A percentile compares a stretch with the other conserved stretches of the same genome.
Evolutionary conservation across 2,888 invertebrate species (phyloP).

Genomic region (Mimumesa dahlbomi): DNA sequence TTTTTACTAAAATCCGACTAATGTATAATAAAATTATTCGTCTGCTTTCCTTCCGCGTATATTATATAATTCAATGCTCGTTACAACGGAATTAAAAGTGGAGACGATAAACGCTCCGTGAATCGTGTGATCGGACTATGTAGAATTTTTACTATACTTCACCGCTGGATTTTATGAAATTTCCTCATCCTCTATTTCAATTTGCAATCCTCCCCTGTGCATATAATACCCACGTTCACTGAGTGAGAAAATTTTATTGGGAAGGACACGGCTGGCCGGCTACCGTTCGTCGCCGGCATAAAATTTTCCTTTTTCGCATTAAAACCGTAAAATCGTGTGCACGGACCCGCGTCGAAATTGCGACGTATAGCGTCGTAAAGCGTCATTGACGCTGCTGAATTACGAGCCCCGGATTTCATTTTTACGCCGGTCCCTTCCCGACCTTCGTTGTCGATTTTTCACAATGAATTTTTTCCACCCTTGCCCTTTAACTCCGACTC

Average conservation of each 20-base stretch:
- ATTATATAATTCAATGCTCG: neutral
- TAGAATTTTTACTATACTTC: too few relatives aligned
- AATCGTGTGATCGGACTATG: constrained; percentile 1
- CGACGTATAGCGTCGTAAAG: constrained; percentile 66
- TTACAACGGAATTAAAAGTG: too few relatives aligned
- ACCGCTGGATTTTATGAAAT: constrained; percentile 3
- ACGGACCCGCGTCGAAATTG: constrained; percentile 53
- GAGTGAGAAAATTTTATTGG: constrained; percentile 47
- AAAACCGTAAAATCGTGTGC: constrained; percentile 64
- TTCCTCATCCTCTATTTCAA: constrained; percentile 27
- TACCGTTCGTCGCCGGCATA: constrained; percentile 21
- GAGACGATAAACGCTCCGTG: constrained; percentile 22
- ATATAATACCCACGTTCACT: neutral
- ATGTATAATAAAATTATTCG: constrained; percentile 26
- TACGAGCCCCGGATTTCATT: constrained; percentile 51
- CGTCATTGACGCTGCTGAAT: constrained; percentile 67
- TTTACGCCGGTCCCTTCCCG: constrained; percentile 19
- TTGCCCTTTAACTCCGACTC: constrained; percentile 18
- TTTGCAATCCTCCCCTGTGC: constrained; percentile 7
- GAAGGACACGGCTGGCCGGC: constrained; percentile 26
- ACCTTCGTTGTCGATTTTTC: constrained; percentile 13
- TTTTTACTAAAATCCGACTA: neutral
- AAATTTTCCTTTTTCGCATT: constrained; percentile 54
- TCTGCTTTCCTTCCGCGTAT: neutral
- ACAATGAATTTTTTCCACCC: neutral